A percentile compares a stretch with the other conserved stretches of the same genome.
These are phyloP conservation scores for Oryzias dopingdopingensis DNA, from an alignment of 2,797 vertebrate species.

Conservation along the genomic window DNA sequence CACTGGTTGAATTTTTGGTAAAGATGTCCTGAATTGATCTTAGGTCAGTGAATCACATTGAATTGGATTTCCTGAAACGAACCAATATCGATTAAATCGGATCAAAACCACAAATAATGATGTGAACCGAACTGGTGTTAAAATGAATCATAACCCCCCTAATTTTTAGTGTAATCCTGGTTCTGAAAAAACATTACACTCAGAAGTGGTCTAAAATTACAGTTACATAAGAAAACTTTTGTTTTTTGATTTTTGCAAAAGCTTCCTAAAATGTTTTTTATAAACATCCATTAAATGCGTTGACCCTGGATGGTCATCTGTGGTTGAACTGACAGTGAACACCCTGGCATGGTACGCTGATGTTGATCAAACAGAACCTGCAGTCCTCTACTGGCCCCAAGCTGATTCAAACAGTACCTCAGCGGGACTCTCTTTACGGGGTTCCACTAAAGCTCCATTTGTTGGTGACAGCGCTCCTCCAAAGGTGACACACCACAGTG, in stretches of 20 bases:
- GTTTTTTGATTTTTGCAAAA: constrained; percentile 2
- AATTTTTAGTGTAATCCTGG: too few species aligned
- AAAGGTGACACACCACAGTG: constrained; percentile 69
- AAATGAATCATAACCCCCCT: too few species aligned
- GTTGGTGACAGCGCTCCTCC: constrained; percentile 69
- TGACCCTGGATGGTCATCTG: constrained; percentile 60
- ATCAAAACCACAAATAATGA: too few species aligned
- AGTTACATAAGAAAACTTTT: not conserved
- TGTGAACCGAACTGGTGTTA: too few species aligned
- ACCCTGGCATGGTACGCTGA: constrained; percentile 60
- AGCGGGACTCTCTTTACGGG: constrained; percentile 69
- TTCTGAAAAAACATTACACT: not conserved
- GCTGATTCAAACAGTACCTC: constrained; percentile 72
- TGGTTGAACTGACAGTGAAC: constrained; percentile 59
- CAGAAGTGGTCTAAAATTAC: not conserved
- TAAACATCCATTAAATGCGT: constrained; percentile 45
- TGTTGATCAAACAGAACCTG: constrained; percentile 76
- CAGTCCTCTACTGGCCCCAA: constrained; percentile 58
- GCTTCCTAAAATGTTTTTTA: constrained; percentile 7
- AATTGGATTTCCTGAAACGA: too few species aligned
- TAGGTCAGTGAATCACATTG: too few species aligned
- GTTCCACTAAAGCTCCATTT: constrained; percentile 72
- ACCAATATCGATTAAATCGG: too few species aligned
- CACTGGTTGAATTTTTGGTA: too few species aligned
- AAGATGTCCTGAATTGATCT: too few species aligned